Evolutionary conservation across 2,797 vertebrate genomes (phyloP), one percentile per base, ranked within the genome.

Genomic region (Carduelis carduelis): DNA sequence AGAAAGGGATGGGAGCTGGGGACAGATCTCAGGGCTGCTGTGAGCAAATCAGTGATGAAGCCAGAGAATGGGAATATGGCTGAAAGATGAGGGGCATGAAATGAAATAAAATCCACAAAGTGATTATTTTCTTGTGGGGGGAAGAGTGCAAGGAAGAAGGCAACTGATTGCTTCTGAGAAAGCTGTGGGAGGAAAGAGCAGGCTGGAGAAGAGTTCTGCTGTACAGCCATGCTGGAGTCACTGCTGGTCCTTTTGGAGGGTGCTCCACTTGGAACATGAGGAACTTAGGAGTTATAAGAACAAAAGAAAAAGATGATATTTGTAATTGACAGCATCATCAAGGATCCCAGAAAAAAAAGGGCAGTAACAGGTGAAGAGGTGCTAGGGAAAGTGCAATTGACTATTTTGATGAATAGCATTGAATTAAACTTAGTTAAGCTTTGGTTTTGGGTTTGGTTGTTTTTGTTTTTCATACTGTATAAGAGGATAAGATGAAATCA

Each of bases 81-180:
- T 70, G 65, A 78, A 71, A 60, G 6, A 23, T 30, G 16, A 53
- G 34, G 6, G 44, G 4, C 15, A 14, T 30, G n/a, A 78, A 53
- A 37, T 32, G 3, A 63, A 64, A 85, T 32, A n/a, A 41, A 63
- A 56, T 34, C 30, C 35, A 55, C 55, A 32, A 75, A 60, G 18
- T 60, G 10, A 10, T 44, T 52, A 6, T 59, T 76, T 53, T 69
- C 26, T 26, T 20, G 17, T 1, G 2, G 2, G 2, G 1, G 6
- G 5, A 28, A 55, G 59, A 50, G 21, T 44, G 14, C 0, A 4
- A 81, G 30, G 5, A 46, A 41, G 77, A 59, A 60, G 19, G 43
- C 26, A 49, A 1, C 26, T 16, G 23, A 9, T 32, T 34, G 14
- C 41, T 80, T 74, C 57, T 52, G 47, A 52, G 68, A 26, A 23